Percentiles rank a stretch among this genome's conserved stretches.
Evolutionary conservation across 2,113 vertebrate genomes (phyloP).

Genomic region (Leuciscus idus): DNA sequence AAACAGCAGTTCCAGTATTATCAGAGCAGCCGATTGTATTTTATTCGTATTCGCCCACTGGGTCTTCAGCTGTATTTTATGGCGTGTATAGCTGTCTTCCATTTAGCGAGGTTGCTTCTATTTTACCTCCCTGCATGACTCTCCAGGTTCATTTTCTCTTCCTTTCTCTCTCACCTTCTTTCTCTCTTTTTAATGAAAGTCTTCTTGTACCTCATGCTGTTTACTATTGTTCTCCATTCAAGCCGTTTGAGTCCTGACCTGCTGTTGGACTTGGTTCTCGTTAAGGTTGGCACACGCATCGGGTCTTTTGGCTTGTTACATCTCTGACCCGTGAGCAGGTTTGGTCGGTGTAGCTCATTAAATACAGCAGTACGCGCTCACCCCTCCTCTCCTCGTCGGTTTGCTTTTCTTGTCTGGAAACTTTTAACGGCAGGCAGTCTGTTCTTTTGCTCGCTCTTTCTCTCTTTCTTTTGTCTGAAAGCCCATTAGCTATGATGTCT

Average conservation of each 20-base stretch:
- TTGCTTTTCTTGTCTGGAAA: conserved; percentile 4
- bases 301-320: conserved; percentile 32
- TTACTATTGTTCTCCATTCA: conserved; percentile 15
- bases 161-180: background rate
- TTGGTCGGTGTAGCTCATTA: conserved; percentile 39
- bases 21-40: background rate
- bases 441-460: background rate
- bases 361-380: background rate
- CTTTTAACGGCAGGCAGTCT: background rate
- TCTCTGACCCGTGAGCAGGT: conserved; percentile 13
- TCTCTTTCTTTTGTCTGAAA: conserved; percentile 2
- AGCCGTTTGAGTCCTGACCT: background rate
- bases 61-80: conserved; percentile 22
- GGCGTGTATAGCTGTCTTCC: background rate
- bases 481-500: conserved; percentile 25
- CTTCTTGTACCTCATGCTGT: conserved; percentile 5
- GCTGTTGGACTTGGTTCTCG: conserved; percentile 37
- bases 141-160: background rate
- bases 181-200: conserved; percentile 31
- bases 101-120: background rate
- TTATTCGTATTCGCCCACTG: conserved; percentile 6
- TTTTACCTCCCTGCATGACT: background rate
- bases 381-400: background rate
- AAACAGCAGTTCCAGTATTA: background rate
- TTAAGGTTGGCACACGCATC: background rate